Percentiles rank a stretch among this genome's conserved stretches.
These are phyloP conservation scores for Mellilla xanthometata DNA, from an alignment of 2,888 invertebrate species.

Conservation along the genomic window DNA sequence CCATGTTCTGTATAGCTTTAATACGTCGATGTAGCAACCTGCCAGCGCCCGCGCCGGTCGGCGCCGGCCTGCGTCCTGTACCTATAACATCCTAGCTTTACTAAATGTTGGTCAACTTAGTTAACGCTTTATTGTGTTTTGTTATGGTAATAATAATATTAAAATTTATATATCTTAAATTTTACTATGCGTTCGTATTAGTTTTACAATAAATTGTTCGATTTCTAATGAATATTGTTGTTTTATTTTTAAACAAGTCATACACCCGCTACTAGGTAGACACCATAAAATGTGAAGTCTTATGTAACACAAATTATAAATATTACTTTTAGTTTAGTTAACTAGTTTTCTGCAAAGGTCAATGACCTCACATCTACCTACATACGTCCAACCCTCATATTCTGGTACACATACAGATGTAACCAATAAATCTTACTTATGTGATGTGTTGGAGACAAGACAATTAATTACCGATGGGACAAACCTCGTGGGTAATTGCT, in stretches of 20 bases:
- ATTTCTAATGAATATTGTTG: conserved; percentile 45
- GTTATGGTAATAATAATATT: conserved; percentile 75
- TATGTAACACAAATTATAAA: too few species aligned
- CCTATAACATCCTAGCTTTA: conserved; percentile 64
- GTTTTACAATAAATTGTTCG: conserved; percentile 80
- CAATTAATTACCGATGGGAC: conserved; percentile 19
- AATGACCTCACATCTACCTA: too few species aligned
- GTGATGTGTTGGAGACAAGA: conserved; percentile 12
- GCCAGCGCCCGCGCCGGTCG: conserved; percentile 43
- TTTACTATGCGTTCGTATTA: conserved; percentile 80
- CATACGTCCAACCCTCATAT: too few species aligned
- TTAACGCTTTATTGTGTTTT: conserved; percentile 78
- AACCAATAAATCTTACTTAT: conserved; percentile 13
- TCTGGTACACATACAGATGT: background rate
- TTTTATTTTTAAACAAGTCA: too few species aligned
- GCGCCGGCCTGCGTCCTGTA: conserved; percentile 51
- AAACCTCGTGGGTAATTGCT: conserved; percentile 21
- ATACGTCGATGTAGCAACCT: conserved; percentile 66
- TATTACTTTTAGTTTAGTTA: too few species aligned
- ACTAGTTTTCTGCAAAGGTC: too few species aligned
- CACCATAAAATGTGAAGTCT: too few species aligned
- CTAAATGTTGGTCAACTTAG: conserved; percentile 72
- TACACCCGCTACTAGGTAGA: too few species aligned
- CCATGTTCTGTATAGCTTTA: conserved; percentile 76
- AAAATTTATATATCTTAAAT: conserved; percentile 78